Evolutionary conservation across 2,113 vertebrate genomes (phyloP).

Genomic region (Forbesichthys papilliferus): DNA sequence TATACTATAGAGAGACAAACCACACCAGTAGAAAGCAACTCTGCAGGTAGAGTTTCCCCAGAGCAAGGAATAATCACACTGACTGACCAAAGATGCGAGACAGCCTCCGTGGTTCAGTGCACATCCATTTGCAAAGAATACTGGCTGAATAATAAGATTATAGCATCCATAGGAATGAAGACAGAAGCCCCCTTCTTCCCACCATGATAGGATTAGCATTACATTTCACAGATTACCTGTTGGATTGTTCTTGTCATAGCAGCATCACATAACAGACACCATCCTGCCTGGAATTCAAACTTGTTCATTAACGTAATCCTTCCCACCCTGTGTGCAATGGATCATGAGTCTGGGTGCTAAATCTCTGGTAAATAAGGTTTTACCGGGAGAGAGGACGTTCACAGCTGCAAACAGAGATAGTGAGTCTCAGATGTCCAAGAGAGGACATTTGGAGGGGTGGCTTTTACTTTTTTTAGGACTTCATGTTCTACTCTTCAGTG

Average conservation of each 20-base stretch:
- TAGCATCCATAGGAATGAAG: not conserved
- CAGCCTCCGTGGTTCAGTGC: constrained; percentile 3
- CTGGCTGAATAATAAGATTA: constrained; percentile 23
- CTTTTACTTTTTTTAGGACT: constrained; percentile 7
- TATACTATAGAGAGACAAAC: not conserved
- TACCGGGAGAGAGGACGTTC: not conserved
- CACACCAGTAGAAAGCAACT: constrained; percentile 7
- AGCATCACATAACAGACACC: constrained; percentile 14
- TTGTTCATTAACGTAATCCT: constrained; percentile 23
- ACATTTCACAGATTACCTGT: constrained; percentile 20
- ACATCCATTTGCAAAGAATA: constrained; percentile 19
- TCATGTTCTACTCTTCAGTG: not conserved
- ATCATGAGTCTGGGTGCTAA: not conserved
- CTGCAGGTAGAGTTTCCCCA: constrained; percentile 6
- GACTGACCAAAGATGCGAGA: constrained; percentile 20
- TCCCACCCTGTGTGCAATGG: not conserved
- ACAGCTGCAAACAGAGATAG: constrained; percentile 17
- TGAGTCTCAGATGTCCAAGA: constrained; percentile 14
- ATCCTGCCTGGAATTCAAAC: constrained; percentile 29
- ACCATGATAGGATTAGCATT: constrained; percentile 9
- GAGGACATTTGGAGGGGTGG: constrained; percentile 8
- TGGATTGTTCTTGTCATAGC: constrained; percentile 17
- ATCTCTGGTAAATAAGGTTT: constrained; percentile 1
- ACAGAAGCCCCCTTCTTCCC: not conserved
- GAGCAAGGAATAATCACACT: constrained; percentile 6